Base-by-base conservation (phyloP, 2,113 vertebrate species). In the Orthonyx spaldingii region DNA sequence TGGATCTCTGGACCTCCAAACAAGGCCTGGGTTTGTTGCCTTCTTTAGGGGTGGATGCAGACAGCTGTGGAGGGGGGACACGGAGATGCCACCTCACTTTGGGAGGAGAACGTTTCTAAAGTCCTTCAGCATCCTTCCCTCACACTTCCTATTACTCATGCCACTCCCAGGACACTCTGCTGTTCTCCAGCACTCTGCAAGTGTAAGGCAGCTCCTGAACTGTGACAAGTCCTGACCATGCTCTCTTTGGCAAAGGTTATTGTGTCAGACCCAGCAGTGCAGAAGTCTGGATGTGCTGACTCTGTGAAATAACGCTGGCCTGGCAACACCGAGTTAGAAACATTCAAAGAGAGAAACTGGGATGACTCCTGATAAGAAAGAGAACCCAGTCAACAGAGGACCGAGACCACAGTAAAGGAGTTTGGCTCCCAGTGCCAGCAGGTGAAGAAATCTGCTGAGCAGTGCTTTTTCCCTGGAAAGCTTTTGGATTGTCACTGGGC, bases 241-340 rank as follows among this genome's bases (percentile, higher is more conserved):
- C 69, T 33, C 86, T 95, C 93, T 97, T 95, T 97, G 96, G 96
- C 93, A 95, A 96, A 90, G 92, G 57, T 89, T 89, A 49, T 79
- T 92, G 44, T 90, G 76, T 61, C 14, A 22, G 88, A 93, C 88
- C 60, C 46, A 30, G 24, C 15, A 86, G 83, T 78, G 90, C 88
- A 63, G 56, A 72, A 93, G 85, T 46, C 72, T 82, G 72, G 61
- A 61, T 68, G 61, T 56, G 35, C 33, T 88, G 88, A 87, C 85
- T 93, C 85, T 41, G 22, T 89, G 88, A 89, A 95, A 68, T 75
- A 90, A 84, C 84, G 52, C 65, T 78, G 89, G 78, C 83, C 65
- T 89, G 77, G 61, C 53, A 76, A 69, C 9, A 83, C 50, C 76
- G 89, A 76, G 64, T 61, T 72, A 95, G 90, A 87, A 92, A 95